These are phyloP conservation scores for Sebastes trivittatus DNA, from an alignment of 2,797 vertebrate species.

Conservation along the genomic window DNA sequence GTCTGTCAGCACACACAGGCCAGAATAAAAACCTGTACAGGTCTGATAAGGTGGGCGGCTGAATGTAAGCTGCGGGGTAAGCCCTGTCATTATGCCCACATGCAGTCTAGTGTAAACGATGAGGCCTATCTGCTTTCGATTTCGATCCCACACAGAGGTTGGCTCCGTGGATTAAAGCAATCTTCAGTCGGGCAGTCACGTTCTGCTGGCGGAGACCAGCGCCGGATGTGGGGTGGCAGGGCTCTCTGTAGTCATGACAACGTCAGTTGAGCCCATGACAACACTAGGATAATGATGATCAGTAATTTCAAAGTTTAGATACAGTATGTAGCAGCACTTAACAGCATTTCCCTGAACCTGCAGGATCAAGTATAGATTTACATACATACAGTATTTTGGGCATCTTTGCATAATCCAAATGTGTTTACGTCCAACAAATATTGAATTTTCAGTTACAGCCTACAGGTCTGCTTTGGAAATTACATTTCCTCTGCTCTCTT, in stretches of 20 bases:
- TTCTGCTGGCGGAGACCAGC: neutral
- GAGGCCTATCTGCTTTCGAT: constrained; percentile 34
- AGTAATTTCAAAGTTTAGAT: constrained; percentile 9
- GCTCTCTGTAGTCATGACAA: constrained; percentile 30
- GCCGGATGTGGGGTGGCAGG: neutral
- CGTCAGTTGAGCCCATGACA: neutral
- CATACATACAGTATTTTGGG: neutral
- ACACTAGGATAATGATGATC: neutral
- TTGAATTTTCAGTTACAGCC: neutral
- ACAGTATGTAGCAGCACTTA: neutral
- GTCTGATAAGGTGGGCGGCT: constrained; percentile 30
- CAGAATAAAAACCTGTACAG: constrained; percentile 6
- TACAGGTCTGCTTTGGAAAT: neutral
- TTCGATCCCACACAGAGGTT: constrained; percentile 20
- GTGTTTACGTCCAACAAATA: neutral
- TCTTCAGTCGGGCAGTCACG: constrained; percentile 14
- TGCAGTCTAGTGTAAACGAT: constrained; percentile 26
- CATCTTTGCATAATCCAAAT: neutral
- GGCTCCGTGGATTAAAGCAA: constrained; percentile 37
- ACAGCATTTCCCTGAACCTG: neutral
- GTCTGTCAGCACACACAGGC: constrained; percentile 15
- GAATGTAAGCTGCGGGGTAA: constrained; percentile 31
- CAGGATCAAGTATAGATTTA: neutral
- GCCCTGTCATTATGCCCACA: constrained; percentile 8
- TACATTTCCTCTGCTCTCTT: neutral